Conservation (phyloP, 2,113 vertebrate genomes). For the Atherinomorus stipes region DNA sequence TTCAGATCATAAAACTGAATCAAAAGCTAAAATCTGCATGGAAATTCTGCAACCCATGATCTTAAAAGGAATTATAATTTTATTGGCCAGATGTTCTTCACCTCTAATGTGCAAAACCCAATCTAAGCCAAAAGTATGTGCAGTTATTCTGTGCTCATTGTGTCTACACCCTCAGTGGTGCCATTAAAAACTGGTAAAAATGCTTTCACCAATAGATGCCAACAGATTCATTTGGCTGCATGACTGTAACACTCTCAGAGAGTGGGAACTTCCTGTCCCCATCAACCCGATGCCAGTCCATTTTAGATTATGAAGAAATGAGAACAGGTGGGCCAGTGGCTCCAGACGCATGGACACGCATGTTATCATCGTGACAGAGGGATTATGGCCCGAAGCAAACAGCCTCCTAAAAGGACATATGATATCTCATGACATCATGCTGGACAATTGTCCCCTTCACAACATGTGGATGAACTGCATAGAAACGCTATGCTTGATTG, state of each 20-base stretch:
- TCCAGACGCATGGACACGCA: conserved; percentile 65
- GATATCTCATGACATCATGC: conserved; percentile 67
- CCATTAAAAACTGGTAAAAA: neutral
- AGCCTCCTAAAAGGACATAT: conserved; percentile 41
- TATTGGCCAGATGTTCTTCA: neutral
- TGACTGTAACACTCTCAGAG: neutral
- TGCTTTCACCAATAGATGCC: neutral
- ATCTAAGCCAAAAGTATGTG: neutral
- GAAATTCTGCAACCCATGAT: neutral
- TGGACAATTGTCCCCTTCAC: conserved; percentile 28
- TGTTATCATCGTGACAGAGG: conserved; percentile 62
- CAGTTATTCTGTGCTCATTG: neutral
- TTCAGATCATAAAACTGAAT: neutral
- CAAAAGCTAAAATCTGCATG: neutral
- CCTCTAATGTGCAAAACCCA: too few relatives aligned
- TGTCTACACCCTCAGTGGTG: neutral
- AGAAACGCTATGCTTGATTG: neutral
- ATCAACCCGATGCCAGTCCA: conserved; percentile 7
- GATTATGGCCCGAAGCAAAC: conserved; percentile 58
- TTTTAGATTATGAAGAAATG: conserved; percentile 62
- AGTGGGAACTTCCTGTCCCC: conserved; percentile 18
- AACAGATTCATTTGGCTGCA: too few relatives aligned
- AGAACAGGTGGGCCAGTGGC: conserved; percentile 73
- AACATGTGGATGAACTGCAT: neutral
- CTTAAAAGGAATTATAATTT: neutral